Conservation (phyloP, 64 coral and sea anemone species). For the Anthopleura sola region DNA sequence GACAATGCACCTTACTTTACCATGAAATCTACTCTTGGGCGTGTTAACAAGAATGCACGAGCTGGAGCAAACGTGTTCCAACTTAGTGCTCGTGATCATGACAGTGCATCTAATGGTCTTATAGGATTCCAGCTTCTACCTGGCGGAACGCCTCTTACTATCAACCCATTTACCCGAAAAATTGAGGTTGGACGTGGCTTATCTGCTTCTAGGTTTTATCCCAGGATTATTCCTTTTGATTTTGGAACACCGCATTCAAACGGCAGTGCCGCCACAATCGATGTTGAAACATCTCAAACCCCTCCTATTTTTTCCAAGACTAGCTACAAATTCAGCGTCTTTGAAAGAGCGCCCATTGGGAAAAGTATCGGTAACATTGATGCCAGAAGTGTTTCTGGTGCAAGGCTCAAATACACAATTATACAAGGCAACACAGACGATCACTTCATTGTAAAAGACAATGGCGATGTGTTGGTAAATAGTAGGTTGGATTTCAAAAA, state of each 20-base stretch:
- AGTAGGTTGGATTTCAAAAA: constrained; percentile 51
- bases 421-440: constrained; percentile 29
- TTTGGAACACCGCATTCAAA: constrained; percentile 64
- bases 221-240: constrained; percentile 54
- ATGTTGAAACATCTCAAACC: constrained; percentile 41
- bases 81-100: constrained; percentile 50
- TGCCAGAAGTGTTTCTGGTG: constrained; percentile 60
- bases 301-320: constrained; percentile 58
- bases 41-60: constrained; percentile 64
- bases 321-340: constrained; percentile 56
- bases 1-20: constrained; percentile 62
- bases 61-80: constrained; percentile 66
- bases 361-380: constrained; percentile 48
- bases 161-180: constrained; percentile 66
- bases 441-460: constrained; percentile 34
- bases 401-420: constrained; percentile 52
- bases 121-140: constrained; percentile 57
- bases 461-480: constrained; percentile 51
- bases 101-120: constrained; percentile 61
- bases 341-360: constrained; percentile 39
- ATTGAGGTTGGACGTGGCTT: constrained; percentile 41
- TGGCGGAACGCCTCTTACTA: constrained; percentile 27
- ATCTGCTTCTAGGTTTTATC: constrained; percentile 30
- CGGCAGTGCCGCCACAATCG: constrained; percentile 27
- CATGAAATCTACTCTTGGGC: constrained; percentile 21